phyloP scores from a whole-genome alignment of 2,797 vertebrate species.

The Bufotes viridis region DNA sequence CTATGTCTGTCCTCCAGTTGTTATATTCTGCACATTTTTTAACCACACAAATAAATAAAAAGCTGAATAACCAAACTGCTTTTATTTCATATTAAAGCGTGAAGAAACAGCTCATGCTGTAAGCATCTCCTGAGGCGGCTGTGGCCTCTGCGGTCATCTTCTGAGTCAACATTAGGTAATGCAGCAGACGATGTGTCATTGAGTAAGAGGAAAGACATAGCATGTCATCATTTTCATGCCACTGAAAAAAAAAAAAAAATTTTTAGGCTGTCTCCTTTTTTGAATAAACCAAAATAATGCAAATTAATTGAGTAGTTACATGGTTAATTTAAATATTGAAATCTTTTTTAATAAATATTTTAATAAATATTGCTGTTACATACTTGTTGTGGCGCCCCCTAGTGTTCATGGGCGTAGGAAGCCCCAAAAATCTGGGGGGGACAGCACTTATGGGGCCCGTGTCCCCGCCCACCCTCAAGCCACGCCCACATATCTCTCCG shows the following conservation, averaged over 20 bases:
- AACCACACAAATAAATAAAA: not conserved
- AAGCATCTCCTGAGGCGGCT: not conserved
- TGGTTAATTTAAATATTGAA: not conserved
- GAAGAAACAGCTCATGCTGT: not conserved
- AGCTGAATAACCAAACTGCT: not conserved
- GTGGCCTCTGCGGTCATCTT: not conserved
- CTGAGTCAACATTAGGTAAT: conserved; percentile 39
- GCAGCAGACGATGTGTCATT: conserved; percentile 30
- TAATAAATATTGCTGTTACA: too few relatives aligned
- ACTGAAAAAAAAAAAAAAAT: not conserved
- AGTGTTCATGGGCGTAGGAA: too few relatives aligned
- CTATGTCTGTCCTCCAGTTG: too few relatives aligned
- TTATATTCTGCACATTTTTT: not conserved
- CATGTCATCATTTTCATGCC: not conserved
- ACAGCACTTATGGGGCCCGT: too few relatives aligned
- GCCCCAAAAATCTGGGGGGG: too few relatives aligned
- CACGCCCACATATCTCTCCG: too few relatives aligned
- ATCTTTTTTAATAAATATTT: too few relatives aligned
- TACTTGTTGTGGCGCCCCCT: too few relatives aligned
- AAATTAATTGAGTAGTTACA: not conserved
- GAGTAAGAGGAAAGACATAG: not conserved
- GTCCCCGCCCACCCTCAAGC: too few relatives aligned
- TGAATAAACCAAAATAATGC: not conserved
- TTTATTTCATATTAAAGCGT: too few relatives aligned
- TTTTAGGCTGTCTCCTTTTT: not conserved